Percentiles rank a stretch among this genome's conserved stretches.
Conservation (phyloP, 2,113 vertebrate species). For the Sinocyclocheilus anshuiensis region DNA sequence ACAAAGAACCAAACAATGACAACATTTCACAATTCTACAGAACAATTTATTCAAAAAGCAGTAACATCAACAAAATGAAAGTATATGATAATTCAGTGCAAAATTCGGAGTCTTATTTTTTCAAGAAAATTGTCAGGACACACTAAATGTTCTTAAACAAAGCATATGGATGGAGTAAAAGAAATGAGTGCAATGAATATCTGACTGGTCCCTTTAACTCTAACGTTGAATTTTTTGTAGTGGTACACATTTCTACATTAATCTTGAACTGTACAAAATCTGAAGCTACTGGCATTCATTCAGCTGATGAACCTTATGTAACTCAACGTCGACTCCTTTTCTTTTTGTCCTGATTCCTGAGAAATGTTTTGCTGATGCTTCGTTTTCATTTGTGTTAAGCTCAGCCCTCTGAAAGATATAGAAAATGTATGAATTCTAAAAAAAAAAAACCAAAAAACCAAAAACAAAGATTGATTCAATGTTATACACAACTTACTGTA, state of each 20-base stretch:
- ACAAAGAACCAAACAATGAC: background rate
- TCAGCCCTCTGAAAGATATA: constrained; percentile 26
- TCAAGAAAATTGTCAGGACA: background rate
- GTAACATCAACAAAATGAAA: background rate
- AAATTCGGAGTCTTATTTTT: background rate
- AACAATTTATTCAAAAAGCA: constrained; percentile 13
- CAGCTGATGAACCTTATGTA: background rate
- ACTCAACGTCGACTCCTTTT: background rate
- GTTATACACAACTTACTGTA: constrained; percentile 30
- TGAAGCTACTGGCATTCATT: no score
- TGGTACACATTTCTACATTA: no score
- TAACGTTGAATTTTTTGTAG: no score
- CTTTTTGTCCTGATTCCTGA: constrained; percentile 9
- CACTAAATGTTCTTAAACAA: background rate
- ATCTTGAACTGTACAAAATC: no score
- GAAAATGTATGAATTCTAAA: constrained; percentile 1
- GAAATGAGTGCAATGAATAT: background rate
- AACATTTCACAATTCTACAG: background rate
- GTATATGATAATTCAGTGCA: background rate
- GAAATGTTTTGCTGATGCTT: constrained; percentile 41
- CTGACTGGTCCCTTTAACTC: background rate
- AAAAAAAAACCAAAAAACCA: background rate
- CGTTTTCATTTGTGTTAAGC: constrained; percentile 35
- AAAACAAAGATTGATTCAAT: background rate
- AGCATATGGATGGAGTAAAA: background rate